Percentiles rank a stretch among this genome's conserved stretches.
phyloP scores from a whole-genome alignment of 2,888 invertebrate species.

The Belgica antarctica region DNA sequence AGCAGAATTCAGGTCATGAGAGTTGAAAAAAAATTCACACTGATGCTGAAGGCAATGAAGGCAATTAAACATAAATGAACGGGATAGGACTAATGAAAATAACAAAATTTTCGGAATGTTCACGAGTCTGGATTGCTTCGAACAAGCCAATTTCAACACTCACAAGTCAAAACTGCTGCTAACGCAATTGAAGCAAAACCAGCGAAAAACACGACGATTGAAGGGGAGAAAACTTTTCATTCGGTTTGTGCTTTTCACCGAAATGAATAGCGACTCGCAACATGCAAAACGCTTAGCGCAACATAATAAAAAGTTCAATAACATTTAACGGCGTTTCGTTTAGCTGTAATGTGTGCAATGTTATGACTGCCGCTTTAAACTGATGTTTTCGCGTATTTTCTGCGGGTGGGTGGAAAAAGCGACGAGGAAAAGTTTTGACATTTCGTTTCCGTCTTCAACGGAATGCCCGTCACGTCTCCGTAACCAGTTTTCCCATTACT shows the following conservation, averaged over 20 bases:
- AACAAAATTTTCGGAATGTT: too few species aligned
- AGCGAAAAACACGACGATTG: not conserved
- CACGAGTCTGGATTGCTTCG: constrained; percentile 1
- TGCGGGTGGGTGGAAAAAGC: too few species aligned
- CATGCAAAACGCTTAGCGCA: constrained; percentile 4
- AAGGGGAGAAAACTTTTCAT: not conserved
- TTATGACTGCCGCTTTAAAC: constrained; percentile 20
- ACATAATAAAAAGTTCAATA: constrained; percentile 20
- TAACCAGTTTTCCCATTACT: constrained; percentile 7
- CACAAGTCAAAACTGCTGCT: too few species aligned
- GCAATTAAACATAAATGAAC: not conserved
- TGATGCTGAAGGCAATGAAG: too few species aligned
- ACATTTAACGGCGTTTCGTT: constrained; percentile 4
- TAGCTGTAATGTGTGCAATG: constrained; percentile 9
- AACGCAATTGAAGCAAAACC: not conserved
- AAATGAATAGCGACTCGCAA: not conserved
- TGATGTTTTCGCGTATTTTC: too few species aligned
- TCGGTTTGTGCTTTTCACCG: not conserved
- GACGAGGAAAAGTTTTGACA: constrained; percentile 16
- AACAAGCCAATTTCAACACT: too few species aligned
- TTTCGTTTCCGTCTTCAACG: constrained; percentile 18
- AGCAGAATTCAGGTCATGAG: too few species aligned
- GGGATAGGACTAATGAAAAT: too few species aligned
- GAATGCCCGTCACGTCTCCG: not conserved
- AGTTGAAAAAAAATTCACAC: too few species aligned